Evolutionary conservation across 2,113 vertebrate species (phyloP), one percentile per base, ranked within the genome.

Genomic region (Chiloscyllium plagiosum): DNA sequence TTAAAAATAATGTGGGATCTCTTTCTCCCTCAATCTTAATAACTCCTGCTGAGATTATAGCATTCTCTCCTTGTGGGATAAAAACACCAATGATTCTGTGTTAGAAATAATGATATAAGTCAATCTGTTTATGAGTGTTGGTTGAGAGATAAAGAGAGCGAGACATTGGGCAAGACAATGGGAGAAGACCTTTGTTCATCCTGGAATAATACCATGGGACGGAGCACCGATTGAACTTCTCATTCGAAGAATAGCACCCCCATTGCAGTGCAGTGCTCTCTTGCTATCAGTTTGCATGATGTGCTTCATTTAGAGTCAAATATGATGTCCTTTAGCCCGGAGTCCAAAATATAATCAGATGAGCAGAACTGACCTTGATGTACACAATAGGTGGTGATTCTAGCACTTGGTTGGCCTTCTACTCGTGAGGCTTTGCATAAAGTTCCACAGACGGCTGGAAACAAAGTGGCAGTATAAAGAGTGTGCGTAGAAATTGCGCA

Each of bases 11-110:
- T 96, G 33, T 56, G 20, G 69, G 56, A n/a, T 95, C 95, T 72
- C 98, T 98, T 97, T 99, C 98, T 97, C 98, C 99, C 98, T 99
- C 98, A 97, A 99, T 98, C 97, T 98, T 99, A 96, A 99, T 98
- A 97, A 98, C 98, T 96, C 98, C 98, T 61, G 98, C 98, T 97
- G 99, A 97, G 97, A 99, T 99, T 97, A 98, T 99, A 17, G 98
- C 98, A 76, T 98, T 98, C 97, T 99, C 98, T 83, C 98, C 98
- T 97, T 98, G 98, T 98, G 98, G 2, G 3, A 89, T 8, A 87
- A 87, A 52, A 10, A 7, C 15, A 22, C 24, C 86, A 2, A 52
- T 8, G 10, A 29, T 29, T 89, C 50, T 24, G 50, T 33, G 24
- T 56, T 33, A n/a, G n/a, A 92, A 65, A n/a, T n/a, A 13, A n/a